Percentiles rank a stretch among this genome's conserved stretches.
Evolutionary conservation across 64 coral and sea anemone species (phyloP).

Genomic region (Pocillopora damicornis): DNA sequence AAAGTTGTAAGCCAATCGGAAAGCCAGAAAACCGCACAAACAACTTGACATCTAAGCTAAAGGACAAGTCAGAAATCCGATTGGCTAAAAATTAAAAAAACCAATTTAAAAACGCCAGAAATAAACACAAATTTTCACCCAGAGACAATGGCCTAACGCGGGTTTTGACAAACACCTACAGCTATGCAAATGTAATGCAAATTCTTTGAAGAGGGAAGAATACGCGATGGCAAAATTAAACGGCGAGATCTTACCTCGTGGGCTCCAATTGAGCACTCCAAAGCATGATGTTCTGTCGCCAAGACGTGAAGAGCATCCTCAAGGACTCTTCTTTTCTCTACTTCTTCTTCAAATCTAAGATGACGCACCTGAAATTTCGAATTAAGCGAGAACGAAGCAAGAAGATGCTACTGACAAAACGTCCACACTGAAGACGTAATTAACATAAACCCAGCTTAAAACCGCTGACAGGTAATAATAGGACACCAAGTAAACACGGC

Average conservation of each 20-base stretch:
- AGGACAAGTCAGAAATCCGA: neutral
- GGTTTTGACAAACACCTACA: neutral
- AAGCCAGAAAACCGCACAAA: neutral
- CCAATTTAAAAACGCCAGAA: neutral
- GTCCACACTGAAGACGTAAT: neutral
- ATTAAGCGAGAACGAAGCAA: neutral
- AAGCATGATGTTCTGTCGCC: slow-evolving; percentile 91
- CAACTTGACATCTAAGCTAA: neutral
- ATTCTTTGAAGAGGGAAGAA: neutral
- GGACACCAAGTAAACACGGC: neutral
- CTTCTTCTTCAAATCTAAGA: slow-evolving; percentile 88
- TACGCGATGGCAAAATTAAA: neutral
- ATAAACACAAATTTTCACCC: neutral
- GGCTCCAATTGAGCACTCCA: slow-evolving; percentile 81
- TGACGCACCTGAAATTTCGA: slow-evolving; percentile 61
- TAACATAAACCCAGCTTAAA: neutral
- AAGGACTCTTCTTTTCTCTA: slow-evolving; percentile 85
- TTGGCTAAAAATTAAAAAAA: neutral
- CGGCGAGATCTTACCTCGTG: slow-evolving; percentile 26
- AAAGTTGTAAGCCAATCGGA: neutral
- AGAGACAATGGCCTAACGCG: neutral
- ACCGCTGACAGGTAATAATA: neutral
- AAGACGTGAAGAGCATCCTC: slow-evolving; percentile 96
- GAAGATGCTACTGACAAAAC: neutral
- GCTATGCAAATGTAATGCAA: neutral